These are phyloP conservation scores for Pterocles orientalis DNA, from an alignment of 2,113 vertebrate genomes.

Conservation along the genomic window DNA sequence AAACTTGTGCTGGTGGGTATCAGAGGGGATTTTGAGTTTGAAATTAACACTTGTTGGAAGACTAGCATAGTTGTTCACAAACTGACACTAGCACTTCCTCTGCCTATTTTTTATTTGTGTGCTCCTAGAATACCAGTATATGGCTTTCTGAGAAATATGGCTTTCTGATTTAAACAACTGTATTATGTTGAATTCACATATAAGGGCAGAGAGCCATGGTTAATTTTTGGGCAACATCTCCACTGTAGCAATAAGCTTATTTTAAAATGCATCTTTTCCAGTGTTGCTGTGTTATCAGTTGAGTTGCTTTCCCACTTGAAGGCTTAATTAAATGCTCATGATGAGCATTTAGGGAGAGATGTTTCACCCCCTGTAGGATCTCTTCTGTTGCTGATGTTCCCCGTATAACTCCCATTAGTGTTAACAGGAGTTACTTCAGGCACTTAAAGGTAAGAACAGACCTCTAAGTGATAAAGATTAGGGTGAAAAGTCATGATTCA, in stretches of 20 bases:
- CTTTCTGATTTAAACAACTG: neutral
- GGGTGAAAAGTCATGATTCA: constrained; percentile 28
- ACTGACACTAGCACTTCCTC: neutral
- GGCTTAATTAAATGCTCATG: constrained; percentile 54
- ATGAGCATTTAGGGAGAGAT: constrained; percentile 20
- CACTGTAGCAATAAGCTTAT: neutral
- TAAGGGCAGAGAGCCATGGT: neutral
- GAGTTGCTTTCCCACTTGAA: constrained; percentile 25
- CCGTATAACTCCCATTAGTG: constrained; percentile 34
- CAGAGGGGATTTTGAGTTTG: neutral
- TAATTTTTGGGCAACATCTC: constrained; percentile 7
- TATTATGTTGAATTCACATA: neutral
- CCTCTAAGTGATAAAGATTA: constrained; percentile 33
- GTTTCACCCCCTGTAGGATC: neutral
- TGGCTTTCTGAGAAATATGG: neutral
- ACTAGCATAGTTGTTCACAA: neutral
- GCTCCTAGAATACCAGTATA: neutral
- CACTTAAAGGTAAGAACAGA: constrained; percentile 23
- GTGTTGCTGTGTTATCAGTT: neutral
- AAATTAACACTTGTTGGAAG: neutral
- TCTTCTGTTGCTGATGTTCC: constrained; percentile 4
- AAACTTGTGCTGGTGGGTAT: neutral
- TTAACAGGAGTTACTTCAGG: constrained; percentile 55
- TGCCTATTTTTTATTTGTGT: neutral
- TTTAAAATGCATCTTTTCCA: constrained; percentile 13